Conservation (phyloP, 1,140 invertebrate genomes). For the Drosophila pallidifrons region DNA sequence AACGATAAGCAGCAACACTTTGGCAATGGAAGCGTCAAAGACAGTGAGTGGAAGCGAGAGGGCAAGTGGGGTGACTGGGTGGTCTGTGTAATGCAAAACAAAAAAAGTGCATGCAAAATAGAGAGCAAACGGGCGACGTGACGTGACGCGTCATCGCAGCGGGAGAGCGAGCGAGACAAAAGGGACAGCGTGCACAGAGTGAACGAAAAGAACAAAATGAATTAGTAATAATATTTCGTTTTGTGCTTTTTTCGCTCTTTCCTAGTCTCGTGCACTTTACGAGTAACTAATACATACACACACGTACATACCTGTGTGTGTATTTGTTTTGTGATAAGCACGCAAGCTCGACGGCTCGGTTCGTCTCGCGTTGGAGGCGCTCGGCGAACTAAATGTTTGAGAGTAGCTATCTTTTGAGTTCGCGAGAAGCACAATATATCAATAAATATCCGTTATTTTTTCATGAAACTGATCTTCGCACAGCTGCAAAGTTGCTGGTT, state of each 20-base stretch:
- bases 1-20: slow-evolving; percentile 31
- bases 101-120: slow-evolving; percentile 42
- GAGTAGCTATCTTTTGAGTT: too few species aligned
- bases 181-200: slow-evolving; percentile 49
- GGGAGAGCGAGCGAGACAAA: slow-evolving; percentile 24
- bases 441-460: too few species aligned
- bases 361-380: too few species aligned
- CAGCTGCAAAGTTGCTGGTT: too few species aligned
- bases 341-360: not conserved
- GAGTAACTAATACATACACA: not conserved
- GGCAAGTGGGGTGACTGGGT: not conserved
- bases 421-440: too few species aligned
- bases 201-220: slow-evolving; percentile 64
- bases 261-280: slow-evolving; percentile 30
- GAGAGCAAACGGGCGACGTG: slow-evolving; percentile 9
- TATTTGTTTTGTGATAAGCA: not conserved
- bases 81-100: slow-evolving; percentile 6
- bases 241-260: slow-evolving; percentile 40
- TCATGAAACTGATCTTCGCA: too few species aligned
- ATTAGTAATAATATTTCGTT: slow-evolving; percentile 77
- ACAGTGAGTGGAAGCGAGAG: not conserved
- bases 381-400: too few species aligned
- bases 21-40: slow-evolving; percentile 17
- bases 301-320: too few species aligned
- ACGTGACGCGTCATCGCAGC: slow-evolving; percentile 9